These are phyloP conservation scores for Andrena hattorfiana DNA, from an alignment of 2,888 invertebrate species.

Conservation along the genomic window DNA sequence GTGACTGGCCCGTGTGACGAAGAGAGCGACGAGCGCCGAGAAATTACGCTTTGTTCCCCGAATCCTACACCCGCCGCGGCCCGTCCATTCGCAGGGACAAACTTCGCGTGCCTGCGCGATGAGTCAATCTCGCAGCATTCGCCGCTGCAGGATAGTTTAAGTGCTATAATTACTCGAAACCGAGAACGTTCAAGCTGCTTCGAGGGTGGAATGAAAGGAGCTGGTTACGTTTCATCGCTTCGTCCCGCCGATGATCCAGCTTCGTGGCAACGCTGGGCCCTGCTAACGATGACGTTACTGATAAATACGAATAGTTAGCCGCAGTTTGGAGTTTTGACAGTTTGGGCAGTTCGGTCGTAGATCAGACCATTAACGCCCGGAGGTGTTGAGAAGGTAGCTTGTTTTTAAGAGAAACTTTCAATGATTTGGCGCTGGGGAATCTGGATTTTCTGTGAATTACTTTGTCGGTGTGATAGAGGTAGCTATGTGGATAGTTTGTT, in stretches of 20 bases:
- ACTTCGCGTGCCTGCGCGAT: conserved; percentile 51
- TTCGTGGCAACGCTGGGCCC: not conserved
- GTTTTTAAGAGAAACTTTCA: too few species aligned
- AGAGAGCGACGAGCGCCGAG: not conserved
- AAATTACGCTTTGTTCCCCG: conserved; percentile 28
- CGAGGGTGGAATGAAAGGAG: conserved; percentile 8
- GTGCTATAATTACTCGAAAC: conserved; percentile 73
- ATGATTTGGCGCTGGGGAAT: too few species aligned
- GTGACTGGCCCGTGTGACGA: not conserved
- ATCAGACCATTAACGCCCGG: too few species aligned
- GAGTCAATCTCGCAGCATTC: conserved; percentile 69
- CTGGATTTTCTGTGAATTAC: too few species aligned
- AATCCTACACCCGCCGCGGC: conserved; percentile 18
- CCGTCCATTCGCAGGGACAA: conserved; percentile 25
- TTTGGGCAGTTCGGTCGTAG: too few species aligned
- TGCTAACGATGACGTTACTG: not conserved
- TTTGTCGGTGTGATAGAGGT: too few species aligned
- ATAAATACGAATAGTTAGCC: too few species aligned
- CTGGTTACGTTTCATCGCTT: not conserved
- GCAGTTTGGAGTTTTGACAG: too few species aligned
- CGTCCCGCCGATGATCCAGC: conserved; percentile 9
- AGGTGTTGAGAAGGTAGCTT: too few species aligned
- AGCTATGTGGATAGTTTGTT: too few species aligned
- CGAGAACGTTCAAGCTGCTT: conserved; percentile 15
- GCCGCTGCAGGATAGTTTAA: conserved; percentile 63